A percentile compares a stretch with the other conserved stretches of the same genome.
Evolutionary conservation across 2,113 vertebrate species (phyloP).

Genomic region (Cichladusa arquata): DNA sequence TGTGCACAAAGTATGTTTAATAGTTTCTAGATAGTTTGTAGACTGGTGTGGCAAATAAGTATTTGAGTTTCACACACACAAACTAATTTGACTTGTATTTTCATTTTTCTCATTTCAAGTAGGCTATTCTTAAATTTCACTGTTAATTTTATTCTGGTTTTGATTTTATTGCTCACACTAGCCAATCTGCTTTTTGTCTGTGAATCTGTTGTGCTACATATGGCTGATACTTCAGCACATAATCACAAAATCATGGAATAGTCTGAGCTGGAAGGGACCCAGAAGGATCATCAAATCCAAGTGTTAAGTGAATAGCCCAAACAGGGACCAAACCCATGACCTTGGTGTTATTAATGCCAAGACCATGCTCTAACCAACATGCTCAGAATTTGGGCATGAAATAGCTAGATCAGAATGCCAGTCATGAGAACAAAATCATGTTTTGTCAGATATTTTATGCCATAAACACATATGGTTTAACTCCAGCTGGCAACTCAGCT

Average conservation of each 20-base stretch:
- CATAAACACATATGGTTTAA: background rate
- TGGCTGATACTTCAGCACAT: accelerated
- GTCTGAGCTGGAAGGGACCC: background rate
- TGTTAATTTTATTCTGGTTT: background rate
- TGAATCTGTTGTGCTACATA: accelerated
- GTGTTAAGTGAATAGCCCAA: background rate
- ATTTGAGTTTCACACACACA: background rate
- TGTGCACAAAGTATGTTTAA: accelerated
- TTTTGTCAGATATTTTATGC: background rate
- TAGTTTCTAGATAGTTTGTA: background rate
- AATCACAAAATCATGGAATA: background rate
- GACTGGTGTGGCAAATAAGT: background rate
- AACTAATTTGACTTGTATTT: background rate
- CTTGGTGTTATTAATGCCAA: background rate
- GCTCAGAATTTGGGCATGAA: background rate
- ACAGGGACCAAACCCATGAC: background rate
- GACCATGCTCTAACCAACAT: background rate
- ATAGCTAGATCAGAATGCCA: background rate
- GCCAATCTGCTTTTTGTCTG: background rate
- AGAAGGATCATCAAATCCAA: background rate
- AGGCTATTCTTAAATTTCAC: background rate
- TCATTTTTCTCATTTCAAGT: background rate
- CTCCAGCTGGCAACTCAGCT: background rate
- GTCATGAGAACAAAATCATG: background rate
- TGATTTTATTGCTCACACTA: background rate